Conservation (phyloP, 2,888 invertebrate genomes). For the Homarus gammarus region DNA sequence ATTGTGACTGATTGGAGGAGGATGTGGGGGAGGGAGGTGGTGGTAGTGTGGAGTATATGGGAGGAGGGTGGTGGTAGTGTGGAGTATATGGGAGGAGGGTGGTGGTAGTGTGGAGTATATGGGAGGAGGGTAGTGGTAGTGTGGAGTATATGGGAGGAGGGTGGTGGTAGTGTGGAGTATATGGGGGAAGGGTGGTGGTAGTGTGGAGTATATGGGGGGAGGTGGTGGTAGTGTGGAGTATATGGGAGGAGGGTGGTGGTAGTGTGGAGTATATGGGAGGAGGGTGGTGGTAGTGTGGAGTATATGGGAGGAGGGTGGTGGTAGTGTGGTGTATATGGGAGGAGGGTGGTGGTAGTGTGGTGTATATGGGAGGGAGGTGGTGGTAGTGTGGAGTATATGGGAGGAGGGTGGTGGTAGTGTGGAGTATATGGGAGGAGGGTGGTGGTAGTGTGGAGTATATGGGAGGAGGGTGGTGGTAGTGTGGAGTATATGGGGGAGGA, state of each 20-base stretch:
- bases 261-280: neutral
- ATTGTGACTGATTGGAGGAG: too few species aligned
- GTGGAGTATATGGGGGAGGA: neutral
- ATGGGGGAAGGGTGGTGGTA: neutral
- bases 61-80: too few species aligned
- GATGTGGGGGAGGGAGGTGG: too few species aligned
- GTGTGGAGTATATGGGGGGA: neutral
- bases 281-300: neutral
- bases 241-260: neutral
- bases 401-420: neutral
- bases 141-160: too few species aligned
- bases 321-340: neutral
- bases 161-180: neutral
- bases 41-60: too few species aligned
- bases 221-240: neutral
- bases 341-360: neutral
- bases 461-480: too few species aligned
- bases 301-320: too few species aligned
- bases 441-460: neutral
- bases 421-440: neutral
- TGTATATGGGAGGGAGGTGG: neutral
- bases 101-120: too few species aligned
- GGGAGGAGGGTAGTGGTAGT: neutral
- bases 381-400: neutral
- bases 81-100: too few species aligned